Base-by-base conservation (phyloP, 37 sponge, comb jelly and placozoan species). In the Cliona cf. orientalis region DNA sequence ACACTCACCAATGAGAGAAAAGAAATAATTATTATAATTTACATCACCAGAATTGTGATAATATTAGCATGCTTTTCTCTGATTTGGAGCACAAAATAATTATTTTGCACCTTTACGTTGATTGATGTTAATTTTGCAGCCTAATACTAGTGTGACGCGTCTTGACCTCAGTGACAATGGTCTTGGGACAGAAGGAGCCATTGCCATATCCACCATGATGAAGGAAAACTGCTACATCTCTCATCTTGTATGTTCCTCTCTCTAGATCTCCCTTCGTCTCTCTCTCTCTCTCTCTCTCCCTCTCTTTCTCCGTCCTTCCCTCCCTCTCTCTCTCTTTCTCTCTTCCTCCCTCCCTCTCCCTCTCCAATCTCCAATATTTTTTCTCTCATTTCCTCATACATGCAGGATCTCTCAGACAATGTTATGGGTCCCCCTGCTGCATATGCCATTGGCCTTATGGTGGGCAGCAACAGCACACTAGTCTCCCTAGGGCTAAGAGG, bases 141-240 rank as follows among this genome's bases (percentile, higher is more conserved):
- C 90, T 26, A 99, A 99, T 60, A 94, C 99, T 23, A 59, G 49
- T 33, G 93, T 99, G 42, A 72, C 91, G 7, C 71, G 89, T 43
- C 83, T 99, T 32, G 91, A 96, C 56, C 84, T 99, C 38, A 76
- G 82, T 62, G 93, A 99, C 74, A 96, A 96, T 86, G 95, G 95
- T 6, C 65, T 99, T n/a, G 93, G 88, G 2, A 78, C 84, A 19
- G 97, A 92, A 34, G 97, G 99, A 23, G 84, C 66, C 19, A 73
- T 87, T 29, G 92, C 95, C 60, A 81, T 99, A 26, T 86, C 92
- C 23, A 84, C 87, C 72, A 99, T 99, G 99, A 44, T 99, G 81
- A 92, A 92, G 69, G 99, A 99, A 41, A 99, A 99, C 78, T 94
- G 95, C 75, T 99, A 91, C 76, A 92, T 99, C 43, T 87, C 93